Conservation (phyloP, 2,113 vertebrate genomes). For the Larimichthys crocea region DNA sequence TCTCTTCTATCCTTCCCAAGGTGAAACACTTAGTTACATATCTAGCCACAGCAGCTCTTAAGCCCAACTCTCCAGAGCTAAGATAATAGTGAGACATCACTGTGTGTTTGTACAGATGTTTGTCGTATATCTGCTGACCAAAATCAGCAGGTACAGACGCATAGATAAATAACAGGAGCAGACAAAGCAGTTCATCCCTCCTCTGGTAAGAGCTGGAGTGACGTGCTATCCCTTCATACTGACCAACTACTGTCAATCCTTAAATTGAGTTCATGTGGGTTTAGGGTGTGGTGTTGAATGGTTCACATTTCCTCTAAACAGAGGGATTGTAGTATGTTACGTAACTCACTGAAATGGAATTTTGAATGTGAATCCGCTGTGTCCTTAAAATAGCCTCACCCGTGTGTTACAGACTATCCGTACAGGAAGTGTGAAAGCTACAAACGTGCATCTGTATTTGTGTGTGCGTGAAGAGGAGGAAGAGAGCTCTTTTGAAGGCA, state of each 20-base stretch:
- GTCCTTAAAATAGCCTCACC: constrained; percentile 54
- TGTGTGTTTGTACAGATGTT: constrained; percentile 25
- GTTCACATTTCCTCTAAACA: constrained; percentile 36
- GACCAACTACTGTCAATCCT: constrained; percentile 18
- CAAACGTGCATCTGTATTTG: constrained; percentile 27
- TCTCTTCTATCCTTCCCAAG: constrained; percentile 38
- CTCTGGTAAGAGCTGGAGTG: constrained; percentile 16
- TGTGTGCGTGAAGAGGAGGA: constrained; percentile 4
- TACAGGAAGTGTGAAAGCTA: constrained; percentile 45
- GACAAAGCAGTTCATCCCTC: not conserved
- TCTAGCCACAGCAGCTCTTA: constrained; percentile 10
- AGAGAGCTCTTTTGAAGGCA: constrained; percentile 9
- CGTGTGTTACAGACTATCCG: constrained; percentile 22
- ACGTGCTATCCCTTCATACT: constrained; percentile 1
- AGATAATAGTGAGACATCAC: not conserved
- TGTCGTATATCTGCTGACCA: not conserved
- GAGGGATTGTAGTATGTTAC: constrained; percentile 50
- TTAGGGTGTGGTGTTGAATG: constrained; percentile 53
- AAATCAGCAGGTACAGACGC: not conserved
- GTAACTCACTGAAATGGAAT: constrained; percentile 45
- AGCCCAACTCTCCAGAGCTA: not conserved
- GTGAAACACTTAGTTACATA: constrained; percentile 30
- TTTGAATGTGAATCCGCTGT: constrained; percentile 45
- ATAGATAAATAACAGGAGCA: not conserved
- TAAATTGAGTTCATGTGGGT: constrained; percentile 60